A percentile compares a stretch with the other conserved stretches of the same genome.
Evolutionary conservation across 2,113 vertebrate species (phyloP).

Genomic region (Trichechus manatus): DNA sequence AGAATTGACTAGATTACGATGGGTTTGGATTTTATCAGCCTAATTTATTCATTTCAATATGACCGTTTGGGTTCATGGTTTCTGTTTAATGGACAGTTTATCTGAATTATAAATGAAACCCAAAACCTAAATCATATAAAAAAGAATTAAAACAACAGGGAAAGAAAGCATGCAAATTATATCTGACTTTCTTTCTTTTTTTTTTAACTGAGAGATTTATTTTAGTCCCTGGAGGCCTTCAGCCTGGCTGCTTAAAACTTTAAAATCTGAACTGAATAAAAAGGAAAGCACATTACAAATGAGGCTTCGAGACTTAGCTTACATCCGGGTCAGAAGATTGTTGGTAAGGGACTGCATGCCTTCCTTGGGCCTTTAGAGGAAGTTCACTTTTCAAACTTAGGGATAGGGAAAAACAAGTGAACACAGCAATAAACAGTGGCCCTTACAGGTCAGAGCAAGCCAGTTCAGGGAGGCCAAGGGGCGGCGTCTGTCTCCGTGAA

Average conservation of each 20-base stretch:
- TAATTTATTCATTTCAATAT: not conserved
- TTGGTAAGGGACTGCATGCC: not conserved
- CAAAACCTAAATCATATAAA: not conserved
- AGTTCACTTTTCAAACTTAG: not conserved
- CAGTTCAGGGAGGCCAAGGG: not conserved
- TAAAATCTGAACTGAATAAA: not conserved
- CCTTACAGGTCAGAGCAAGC: not conserved
- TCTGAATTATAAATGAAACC: not conserved
- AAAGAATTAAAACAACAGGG: not conserved
- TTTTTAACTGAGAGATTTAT: not conserved
- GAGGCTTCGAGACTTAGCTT: not conserved
- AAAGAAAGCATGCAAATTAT: not conserved
- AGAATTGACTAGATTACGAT: not conserved
- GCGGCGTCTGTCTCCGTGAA: not conserved
- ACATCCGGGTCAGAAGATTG: accelerated
- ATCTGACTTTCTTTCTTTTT: not conserved
- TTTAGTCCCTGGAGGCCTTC: not conserved
- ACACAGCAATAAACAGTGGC: accelerated
- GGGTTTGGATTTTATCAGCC: not conserved
- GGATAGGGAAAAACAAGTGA: not conserved
- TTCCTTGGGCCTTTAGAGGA: not conserved
- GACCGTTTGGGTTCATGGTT: not conserved
- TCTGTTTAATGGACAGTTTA: not conserved
- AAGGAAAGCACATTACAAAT: not conserved
- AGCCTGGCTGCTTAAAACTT: not conserved